Evolutionary conservation across 2,888 invertebrate genomes (phyloP), one percentile per base, ranked within the genome.

Genomic region (Aquatica leii): DNA sequence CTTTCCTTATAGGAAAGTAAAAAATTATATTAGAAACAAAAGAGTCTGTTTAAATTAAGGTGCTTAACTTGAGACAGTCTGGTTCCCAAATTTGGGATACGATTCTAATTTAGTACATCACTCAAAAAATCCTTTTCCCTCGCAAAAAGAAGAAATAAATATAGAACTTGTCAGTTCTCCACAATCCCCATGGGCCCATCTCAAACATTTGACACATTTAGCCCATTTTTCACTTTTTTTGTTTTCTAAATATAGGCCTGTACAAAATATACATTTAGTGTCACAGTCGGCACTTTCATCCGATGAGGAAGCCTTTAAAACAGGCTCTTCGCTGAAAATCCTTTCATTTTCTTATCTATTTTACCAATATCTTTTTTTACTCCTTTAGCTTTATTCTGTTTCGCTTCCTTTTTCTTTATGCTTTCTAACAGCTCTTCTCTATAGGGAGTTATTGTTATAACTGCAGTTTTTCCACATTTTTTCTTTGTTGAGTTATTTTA

Each of bases 231-330:
- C n/a, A n/a, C n/a, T n/a, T n/a, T n/a, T n/a, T n/a, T 37, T 37
- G 37, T 37, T 12, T 37, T 37, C 49, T 20, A 12, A 49, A 49
- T n/a, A 49, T 49, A 6, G n/a, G 8, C 49, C 24, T 8, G 24
- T 20, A 49, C 49, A 49, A 49, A 49, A 49, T 49, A 49, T 12
- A 14, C 34, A 51, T 51, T 51, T 35, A 51, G 51, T 17, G 24
- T 51, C 46, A 46, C 46, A 15, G n/a, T 18, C 46, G 8, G 15
- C 14, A 15, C 31, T n/a, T 14, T 46, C 18, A 17, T 49, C 49
- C 12, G 49, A 49, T 20, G 49, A 49, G 49, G 11, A 37, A n/a
- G 9, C 37, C n/a, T 37, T 37, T n/a, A 37, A 37, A 37, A 37
- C 37, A 37, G 37, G 37, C 37, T 37, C 37, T 37, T 37, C 37